These are phyloP conservation scores for Hyalella azteca DNA, from an alignment of 2,888 invertebrate genomes.

Conservation along the genomic window DNA sequence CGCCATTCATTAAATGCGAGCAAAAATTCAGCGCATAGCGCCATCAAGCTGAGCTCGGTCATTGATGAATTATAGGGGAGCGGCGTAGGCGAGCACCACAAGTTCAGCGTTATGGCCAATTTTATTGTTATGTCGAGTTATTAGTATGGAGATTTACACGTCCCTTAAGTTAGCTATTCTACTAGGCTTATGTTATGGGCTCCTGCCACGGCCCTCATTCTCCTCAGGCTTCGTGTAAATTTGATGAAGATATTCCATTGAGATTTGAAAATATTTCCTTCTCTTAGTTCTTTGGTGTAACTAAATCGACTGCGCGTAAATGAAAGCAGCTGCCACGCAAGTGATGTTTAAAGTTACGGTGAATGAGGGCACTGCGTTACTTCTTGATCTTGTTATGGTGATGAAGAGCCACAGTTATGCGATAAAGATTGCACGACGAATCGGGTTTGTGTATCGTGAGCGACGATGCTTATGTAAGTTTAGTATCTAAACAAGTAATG, in stretches of 20 bases:
- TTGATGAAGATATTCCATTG: slow-evolving; percentile 9
- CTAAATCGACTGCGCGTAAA: neutral
- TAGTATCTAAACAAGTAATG: too few relatives aligned
- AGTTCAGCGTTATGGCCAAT: slow-evolving; percentile 1
- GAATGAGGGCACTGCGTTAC: neutral
- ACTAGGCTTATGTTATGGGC: slow-evolving; percentile 3
- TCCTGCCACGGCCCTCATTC: neutral
- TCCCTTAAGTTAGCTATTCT: slow-evolving; percentile 11
- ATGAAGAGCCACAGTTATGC: neutral
- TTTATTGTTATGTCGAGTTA: slow-evolving; percentile 30
- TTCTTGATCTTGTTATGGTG: neutral
- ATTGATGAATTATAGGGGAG: slow-evolving; percentile 15
- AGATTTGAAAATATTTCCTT: neutral
- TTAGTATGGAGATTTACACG: slow-evolving; percentile 28
- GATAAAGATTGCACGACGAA: neutral
- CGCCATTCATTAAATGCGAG: slow-evolving; percentile 29
- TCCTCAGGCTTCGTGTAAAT: neutral
- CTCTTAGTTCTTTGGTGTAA: neutral
- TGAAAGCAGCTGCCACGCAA: neutral
- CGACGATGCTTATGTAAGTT: too few relatives aligned
- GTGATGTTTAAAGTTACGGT: slow-evolving; percentile 9
- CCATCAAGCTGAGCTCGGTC: slow-evolving; percentile 13
- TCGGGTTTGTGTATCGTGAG: neutral
- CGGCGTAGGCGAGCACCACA: neutral
- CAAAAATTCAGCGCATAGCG: slow-evolving; percentile 11